phyloP scores from a whole-genome alignment of 1,140 invertebrate genomes.

The Batillaria attramentaria region DNA sequence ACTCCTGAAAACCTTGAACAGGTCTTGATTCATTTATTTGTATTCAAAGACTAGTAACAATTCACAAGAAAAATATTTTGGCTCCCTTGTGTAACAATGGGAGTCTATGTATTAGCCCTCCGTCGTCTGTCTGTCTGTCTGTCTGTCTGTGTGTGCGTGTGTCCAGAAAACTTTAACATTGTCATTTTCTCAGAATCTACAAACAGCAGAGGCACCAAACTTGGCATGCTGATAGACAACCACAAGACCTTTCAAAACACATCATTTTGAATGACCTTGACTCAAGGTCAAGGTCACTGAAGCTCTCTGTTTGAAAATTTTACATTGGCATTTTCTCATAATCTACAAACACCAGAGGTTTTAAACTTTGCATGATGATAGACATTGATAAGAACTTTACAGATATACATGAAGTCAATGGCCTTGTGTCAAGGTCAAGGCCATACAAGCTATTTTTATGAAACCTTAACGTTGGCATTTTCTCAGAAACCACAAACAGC shows the following conservation, averaged over 20 bases:
- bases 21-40: neutral
- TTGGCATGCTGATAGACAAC: too few species aligned
- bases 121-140: neutral
- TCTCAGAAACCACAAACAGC: too few species aligned
- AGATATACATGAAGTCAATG: too few species aligned
- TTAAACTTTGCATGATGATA: too few species aligned
- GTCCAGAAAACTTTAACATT: neutral
- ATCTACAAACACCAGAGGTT: too few species aligned
- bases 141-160: neutral
- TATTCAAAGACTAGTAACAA: neutral
- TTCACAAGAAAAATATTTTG: neutral
- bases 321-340: neutral
- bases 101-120: neutral
- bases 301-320: neutral
- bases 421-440: too few species aligned
- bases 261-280: neutral
- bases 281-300: neutral
- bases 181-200: neutral
- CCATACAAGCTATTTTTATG: too few species aligned
- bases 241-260: too few species aligned
- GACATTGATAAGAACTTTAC: too few species aligned
- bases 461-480: too few species aligned
- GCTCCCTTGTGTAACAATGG: neutral
- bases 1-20: too few species aligned
- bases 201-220: too few species aligned